Percentiles rank a stretch among this genome's conserved stretches.
Evolutionary conservation across 37 sponge, comb jelly and placozoan species (phyloP).

Genomic region (Agelas oroides): DNA sequence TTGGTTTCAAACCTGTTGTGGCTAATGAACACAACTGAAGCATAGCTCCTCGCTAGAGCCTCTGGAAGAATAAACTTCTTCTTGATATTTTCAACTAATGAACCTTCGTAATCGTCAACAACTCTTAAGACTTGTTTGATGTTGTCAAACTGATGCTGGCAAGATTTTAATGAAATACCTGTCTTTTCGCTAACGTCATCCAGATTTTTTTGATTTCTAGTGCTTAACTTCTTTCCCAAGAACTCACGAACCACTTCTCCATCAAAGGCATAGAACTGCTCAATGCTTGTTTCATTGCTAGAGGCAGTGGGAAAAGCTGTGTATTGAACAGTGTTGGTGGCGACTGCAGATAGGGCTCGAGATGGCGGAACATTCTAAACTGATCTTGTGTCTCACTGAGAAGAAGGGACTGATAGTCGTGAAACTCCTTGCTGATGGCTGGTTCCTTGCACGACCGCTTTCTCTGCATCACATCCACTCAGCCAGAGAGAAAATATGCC

Average conservation of each 20-base stretch:
- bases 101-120: slow-evolving; percentile 90
- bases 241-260: slow-evolving; percentile 87
- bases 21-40: slow-evolving; percentile 82
- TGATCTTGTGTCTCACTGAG: slow-evolving; percentile 78
- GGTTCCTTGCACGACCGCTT: slow-evolving; percentile 62
- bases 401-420: slow-evolving; percentile 65
- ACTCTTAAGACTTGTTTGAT: slow-evolving; percentile 86
- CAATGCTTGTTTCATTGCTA: slow-evolving; percentile 23
- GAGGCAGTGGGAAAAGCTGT: slow-evolving; percentile 61
- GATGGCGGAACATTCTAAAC: slow-evolving; percentile 72
- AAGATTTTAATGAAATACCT: slow-evolving; percentile 82
- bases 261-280: slow-evolving; percentile 87
- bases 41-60: slow-evolving; percentile 71
- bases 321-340: slow-evolving; percentile 76
- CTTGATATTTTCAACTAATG: slow-evolving; percentile 81
- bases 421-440: slow-evolving; percentile 22
- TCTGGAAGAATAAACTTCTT: slow-evolving; percentile 78
- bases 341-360: slow-evolving; percentile 81
- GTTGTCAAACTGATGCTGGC: slow-evolving; percentile 97
- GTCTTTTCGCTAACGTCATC: slow-evolving; percentile 91
- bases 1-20: slow-evolving; percentile 80
- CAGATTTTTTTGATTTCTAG: slow-evolving; percentile 85
- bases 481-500: slow-evolving; percentile 77
- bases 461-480: slow-evolving; percentile 46
- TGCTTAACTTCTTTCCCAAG: slow-evolving; percentile 91